Conservation (phyloP, 2,888 invertebrate species). For the Erynnis tages region DNA sequence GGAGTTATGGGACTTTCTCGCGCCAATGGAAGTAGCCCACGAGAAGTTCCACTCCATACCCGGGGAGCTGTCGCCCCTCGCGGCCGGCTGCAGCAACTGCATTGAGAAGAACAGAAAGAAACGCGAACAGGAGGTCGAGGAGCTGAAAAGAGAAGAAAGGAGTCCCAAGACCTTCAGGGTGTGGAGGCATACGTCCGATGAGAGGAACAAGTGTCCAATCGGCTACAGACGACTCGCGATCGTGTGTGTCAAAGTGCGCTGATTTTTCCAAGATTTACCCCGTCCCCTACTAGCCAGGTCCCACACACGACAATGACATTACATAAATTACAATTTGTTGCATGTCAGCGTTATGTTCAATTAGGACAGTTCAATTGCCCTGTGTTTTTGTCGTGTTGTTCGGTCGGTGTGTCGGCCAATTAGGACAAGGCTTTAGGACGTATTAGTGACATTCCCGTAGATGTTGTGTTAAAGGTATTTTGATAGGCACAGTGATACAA, state of each 20-base stretch:
- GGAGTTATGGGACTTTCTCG: slow-evolving; percentile 32
- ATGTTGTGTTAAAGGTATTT: no score
- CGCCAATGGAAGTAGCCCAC: slow-evolving; percentile 9
- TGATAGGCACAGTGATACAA: no score
- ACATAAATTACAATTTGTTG: no score
- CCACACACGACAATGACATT: no score
- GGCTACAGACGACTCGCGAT: slow-evolving; percentile 19
- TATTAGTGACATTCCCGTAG: no score
- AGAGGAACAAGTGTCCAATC: slow-evolving; percentile 27
- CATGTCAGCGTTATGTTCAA: no score
- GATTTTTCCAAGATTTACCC: no score
- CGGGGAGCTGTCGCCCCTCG: slow-evolving; percentile 36
- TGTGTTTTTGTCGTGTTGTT: no score
- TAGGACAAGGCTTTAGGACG: no score
- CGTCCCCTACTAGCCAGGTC: no score
- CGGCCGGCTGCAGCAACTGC: slow-evolving; percentile 40
- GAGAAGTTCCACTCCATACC: slow-evolving; percentile 34
- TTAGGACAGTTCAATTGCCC: no score
- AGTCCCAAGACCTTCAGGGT: not conserved
- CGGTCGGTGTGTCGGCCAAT: no score
- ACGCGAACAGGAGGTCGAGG: slow-evolving; percentile 7
- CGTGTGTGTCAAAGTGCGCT: slow-evolving; percentile 22
- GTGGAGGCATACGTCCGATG: not conserved
- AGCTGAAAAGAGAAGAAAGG: not conserved
- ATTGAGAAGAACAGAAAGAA: slow-evolving; percentile 34